These are phyloP conservation scores for Anthoscopus minutus DNA, from an alignment of 2,113 vertebrate genomes.

Conservation along the genomic window DNA sequence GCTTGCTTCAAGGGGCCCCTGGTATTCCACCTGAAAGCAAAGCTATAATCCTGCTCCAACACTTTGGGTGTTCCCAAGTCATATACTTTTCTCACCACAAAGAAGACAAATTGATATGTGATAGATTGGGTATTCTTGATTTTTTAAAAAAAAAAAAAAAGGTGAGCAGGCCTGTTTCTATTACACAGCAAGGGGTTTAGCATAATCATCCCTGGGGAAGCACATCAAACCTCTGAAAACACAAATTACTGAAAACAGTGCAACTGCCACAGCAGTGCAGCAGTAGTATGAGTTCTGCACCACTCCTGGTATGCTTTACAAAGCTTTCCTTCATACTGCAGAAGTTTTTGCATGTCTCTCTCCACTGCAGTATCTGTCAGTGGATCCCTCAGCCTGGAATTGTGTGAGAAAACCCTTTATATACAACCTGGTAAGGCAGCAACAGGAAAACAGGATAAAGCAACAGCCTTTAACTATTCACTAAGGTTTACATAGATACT, in stretches of 20 bases:
- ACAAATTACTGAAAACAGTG: background rate
- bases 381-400: background rate
- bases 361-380: background rate
- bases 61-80: background rate
- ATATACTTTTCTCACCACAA: background rate
- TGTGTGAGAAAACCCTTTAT: background rate
- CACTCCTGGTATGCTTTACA: background rate
- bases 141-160: background rate
- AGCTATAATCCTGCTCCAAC: background rate
- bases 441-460: background rate
- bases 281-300: background rate
- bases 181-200: background rate
- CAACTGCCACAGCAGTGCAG: background rate
- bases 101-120: background rate
- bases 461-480: background rate
- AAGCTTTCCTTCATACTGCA: background rate
- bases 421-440: background rate
- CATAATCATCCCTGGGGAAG: background rate
- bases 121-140: background rate
- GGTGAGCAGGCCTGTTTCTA: background rate
- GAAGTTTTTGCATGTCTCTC: background rate
- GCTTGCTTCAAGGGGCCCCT: background rate
- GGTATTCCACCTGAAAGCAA: background rate
- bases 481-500: background rate
- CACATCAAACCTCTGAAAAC: background rate